Evolutionary conservation across 2,888 invertebrate species (phyloP).

Genomic region (Drosophila niveifrons): DNA sequence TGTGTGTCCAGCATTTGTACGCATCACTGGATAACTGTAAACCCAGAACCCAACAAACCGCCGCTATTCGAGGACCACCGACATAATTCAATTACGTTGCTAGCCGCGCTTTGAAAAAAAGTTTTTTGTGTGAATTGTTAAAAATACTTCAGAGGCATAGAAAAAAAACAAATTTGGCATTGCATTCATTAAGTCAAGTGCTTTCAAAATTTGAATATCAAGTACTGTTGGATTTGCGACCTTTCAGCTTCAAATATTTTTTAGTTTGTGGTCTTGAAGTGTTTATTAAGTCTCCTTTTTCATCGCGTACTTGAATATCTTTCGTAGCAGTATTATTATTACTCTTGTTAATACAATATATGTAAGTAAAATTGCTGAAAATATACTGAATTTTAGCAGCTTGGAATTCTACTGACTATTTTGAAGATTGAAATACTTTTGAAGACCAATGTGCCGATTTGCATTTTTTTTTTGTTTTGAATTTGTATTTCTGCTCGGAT

Average conservation of each 20-base stretch:
- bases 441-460: too few relatives aligned
- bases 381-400: too few relatives aligned
- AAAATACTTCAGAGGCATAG: background rate
- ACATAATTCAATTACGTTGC: background rate
- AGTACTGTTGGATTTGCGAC: slow-evolving; percentile 9
- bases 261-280: background rate
- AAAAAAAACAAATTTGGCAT: slow-evolving; percentile 1
- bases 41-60: too few relatives aligned
- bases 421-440: too few relatives aligned
- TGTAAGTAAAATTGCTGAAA: too few relatives aligned
- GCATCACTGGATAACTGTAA: background rate
- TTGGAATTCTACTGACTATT: too few relatives aligned
- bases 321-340: background rate
- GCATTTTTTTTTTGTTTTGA: background rate
- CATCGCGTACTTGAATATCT: background rate
- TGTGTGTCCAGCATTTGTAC: background rate
- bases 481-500: background rate
- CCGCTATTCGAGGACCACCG: too few relatives aligned
- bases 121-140: background rate
- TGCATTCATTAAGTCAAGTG: slow-evolving; percentile 7
- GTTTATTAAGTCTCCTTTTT: background rate
- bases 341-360: too few relatives aligned
- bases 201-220: slow-evolving; percentile 23
- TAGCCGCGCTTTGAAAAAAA: background rate
- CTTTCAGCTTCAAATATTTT: background rate